Percentiles rank a stretch among this genome's conserved stretches.
phyloP scores from a whole-genome alignment of 2,113 vertebrate species.

The Pelobates fuscus region DNA sequence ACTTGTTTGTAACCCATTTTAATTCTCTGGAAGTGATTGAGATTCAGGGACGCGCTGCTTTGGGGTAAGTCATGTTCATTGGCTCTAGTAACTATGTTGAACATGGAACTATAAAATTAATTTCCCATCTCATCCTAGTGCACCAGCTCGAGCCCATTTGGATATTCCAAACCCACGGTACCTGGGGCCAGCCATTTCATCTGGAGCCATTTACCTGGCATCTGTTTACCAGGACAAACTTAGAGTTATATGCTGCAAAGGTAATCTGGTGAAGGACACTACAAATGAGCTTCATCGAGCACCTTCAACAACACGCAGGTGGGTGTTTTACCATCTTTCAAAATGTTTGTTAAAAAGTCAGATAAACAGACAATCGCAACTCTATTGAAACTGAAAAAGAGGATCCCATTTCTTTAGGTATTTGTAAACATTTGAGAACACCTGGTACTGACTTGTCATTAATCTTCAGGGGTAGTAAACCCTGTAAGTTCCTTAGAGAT shows the following conservation, averaged over 20 bases:
- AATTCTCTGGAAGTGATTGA: conserved; percentile 97
- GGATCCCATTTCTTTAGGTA: too few species aligned
- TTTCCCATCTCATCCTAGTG: conserved; percentile 63
- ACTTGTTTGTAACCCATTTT: conserved; percentile 97
- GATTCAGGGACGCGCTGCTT: conserved; percentile 87
- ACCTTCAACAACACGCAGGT: conserved; percentile 78
- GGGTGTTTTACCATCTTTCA: background rate
- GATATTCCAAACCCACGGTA: conserved; percentile 95
- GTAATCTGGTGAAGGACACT: conserved; percentile 89
- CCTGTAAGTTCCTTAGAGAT: too few species aligned
- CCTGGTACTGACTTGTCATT: too few species aligned
- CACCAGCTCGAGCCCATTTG: conserved; percentile 86
- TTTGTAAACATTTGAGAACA: too few species aligned
- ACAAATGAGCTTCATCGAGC: conserved; percentile 86
- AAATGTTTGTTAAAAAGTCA: too few species aligned
- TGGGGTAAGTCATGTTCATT: conserved; percentile 75
- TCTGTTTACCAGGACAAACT: conserved; percentile 98
- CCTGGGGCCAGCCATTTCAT: conserved; percentile 94
- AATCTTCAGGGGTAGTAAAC: too few species aligned
- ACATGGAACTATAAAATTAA: background rate
- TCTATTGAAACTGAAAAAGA: too few species aligned
- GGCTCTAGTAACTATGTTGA: background rate
- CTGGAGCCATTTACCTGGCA: conserved; percentile 94
- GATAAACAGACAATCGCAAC: too few species aligned
- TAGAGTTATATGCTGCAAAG: conserved; percentile 96